A percentile compares a stretch with the other conserved stretches of the same genome.
These are phyloP conservation scores for Melolontha melolontha DNA, from an alignment of 2,888 invertebrate species.

Conservation along the genomic window DNA sequence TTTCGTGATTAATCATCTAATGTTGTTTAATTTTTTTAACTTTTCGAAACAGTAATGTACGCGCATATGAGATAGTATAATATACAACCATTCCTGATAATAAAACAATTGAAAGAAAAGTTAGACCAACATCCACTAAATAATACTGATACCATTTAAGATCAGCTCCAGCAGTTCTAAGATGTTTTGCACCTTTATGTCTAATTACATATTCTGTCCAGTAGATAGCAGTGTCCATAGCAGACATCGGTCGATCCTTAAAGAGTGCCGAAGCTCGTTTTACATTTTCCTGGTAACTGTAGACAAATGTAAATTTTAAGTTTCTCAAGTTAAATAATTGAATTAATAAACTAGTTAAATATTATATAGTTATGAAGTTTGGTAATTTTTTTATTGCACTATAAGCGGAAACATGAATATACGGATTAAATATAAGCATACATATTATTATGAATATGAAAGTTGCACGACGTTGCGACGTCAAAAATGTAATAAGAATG, in stretches of 20 bases:
- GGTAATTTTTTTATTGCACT: too few species aligned
- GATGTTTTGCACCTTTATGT: conserved; percentile 50
- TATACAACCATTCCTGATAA: not conserved
- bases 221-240: conserved; percentile 50
- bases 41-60: conserved; percentile 6
- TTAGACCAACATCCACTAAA: conserved; percentile 47
- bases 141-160: conserved; percentile 51
- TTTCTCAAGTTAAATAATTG: not conserved
- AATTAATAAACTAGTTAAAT: not conserved
- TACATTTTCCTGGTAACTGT: conserved; percentile 42
- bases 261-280: conserved; percentile 43
- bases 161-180: conserved; percentile 47
- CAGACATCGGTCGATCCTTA: conserved; percentile 46
- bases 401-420: too few species aligned
- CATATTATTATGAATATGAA: too few species aligned
- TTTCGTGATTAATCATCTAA: too few species aligned
- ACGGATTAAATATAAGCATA: too few species aligned
- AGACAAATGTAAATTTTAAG: too few species aligned
- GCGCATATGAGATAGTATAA: not conserved
- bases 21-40: not conserved
- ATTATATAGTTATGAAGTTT: too few species aligned
- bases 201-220: conserved; percentile 51
- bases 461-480: too few species aligned
- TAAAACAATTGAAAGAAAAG: conserved; percentile 8
- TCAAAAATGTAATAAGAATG: too few species aligned